Evolutionary conservation across 2,113 vertebrate genomes (phyloP).

Genomic region (Chunga burmeisteri): DNA sequence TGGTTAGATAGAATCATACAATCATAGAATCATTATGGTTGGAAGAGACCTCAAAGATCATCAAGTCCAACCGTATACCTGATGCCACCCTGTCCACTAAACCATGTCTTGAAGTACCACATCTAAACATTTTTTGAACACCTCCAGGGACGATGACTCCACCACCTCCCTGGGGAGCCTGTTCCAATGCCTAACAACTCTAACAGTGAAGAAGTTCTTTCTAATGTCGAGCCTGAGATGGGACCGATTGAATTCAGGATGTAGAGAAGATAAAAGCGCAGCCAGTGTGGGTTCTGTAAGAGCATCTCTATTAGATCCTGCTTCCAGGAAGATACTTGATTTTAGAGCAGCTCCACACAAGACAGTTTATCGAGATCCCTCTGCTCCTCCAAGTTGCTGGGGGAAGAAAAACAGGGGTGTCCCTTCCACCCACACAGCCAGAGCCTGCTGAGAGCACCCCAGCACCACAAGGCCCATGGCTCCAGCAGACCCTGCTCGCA

Average conservation of each 20-base stretch:
- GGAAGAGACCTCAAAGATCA: too few species aligned
- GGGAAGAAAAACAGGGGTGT: neutral
- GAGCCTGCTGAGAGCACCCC: neutral
- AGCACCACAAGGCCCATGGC: fast-evolving
- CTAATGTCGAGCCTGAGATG: too few species aligned
- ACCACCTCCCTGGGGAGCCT: too few species aligned
- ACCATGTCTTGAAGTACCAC: too few species aligned
- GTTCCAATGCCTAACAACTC: too few species aligned
- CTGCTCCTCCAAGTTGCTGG: neutral
- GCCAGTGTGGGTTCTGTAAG: neutral
- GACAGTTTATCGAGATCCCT: neutral
- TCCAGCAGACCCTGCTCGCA: neutral
- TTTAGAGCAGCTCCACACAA: neutral
- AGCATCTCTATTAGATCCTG: neutral
- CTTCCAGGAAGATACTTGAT: neutral
- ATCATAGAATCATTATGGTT: too few species aligned
- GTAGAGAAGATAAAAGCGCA: neutral
- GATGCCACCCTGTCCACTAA: too few species aligned
- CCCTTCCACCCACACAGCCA: neutral
- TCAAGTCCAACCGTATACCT: too few species aligned
- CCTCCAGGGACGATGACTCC: too few species aligned
- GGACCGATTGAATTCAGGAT: neutral
- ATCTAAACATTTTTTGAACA: too few species aligned
- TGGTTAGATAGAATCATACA: too few species aligned
- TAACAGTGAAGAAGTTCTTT: too few species aligned